These are phyloP conservation scores for Antheraea yamamai DNA, from an alignment of 2,888 invertebrate species.

Conservation along the genomic window DNA sequence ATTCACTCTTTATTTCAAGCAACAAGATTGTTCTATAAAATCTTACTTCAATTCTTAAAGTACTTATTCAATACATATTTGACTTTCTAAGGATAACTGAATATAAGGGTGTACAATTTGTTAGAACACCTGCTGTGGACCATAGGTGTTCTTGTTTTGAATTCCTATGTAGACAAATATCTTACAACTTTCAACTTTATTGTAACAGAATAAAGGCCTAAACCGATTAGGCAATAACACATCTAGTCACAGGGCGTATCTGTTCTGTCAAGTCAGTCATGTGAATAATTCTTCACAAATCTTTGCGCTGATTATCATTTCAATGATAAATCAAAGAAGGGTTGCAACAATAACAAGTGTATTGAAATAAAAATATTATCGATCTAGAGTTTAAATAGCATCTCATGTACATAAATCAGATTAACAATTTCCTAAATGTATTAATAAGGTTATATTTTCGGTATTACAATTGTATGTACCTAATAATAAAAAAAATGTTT, in stretches of 20 bases:
- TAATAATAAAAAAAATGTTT: too few species aligned
- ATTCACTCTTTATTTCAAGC: background rate
- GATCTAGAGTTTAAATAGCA: conserved; percentile 24
- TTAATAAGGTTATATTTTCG: too few species aligned
- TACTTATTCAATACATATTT: conserved; percentile 37
- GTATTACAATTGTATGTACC: too few species aligned
- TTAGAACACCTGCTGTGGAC: conserved; percentile 72
- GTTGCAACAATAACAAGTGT: conserved; percentile 51
- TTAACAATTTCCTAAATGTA: background rate
- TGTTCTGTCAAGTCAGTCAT: conserved; percentile 72
- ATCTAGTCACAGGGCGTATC: conserved; percentile 80
- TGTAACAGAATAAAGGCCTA: conserved; percentile 21
- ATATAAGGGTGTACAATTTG: conserved; percentile 62
- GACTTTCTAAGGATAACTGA: conserved; percentile 47
- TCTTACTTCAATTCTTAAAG: conserved; percentile 10
- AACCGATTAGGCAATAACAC: conserved; percentile 35
- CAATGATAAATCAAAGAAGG: conserved; percentile 74
- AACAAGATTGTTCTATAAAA: background rate
- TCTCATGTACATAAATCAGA: background rate
- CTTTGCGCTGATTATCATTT: conserved; percentile 80
- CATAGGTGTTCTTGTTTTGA: conserved; percentile 69
- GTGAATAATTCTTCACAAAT: conserved; percentile 77
- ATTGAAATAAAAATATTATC: conserved; percentile 38
- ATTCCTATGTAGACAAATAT: conserved; percentile 33
- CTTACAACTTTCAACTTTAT: conserved; percentile 37